Conservation (phyloP, 2,888 invertebrate genomes). For the Tricholauxania praeusta region DNA sequence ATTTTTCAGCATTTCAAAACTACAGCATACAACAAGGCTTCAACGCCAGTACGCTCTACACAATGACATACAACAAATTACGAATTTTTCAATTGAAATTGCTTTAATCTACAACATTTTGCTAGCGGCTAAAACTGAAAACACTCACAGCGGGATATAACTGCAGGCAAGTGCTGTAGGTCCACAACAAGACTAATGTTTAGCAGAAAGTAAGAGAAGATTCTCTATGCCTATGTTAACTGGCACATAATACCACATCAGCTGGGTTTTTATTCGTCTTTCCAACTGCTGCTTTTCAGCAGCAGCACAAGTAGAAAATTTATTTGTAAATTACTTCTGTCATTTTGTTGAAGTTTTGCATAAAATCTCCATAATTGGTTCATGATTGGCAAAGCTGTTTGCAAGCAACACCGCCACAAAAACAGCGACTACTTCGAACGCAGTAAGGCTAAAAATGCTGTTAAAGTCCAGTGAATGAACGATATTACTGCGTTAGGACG, state of each 20-base stretch:
- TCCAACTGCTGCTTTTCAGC: neutral
- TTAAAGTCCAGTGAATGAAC: neutral
- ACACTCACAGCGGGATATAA: slow-evolving; percentile 21
- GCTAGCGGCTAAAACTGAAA: slow-evolving; percentile 15
- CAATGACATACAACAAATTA: slow-evolving; percentile 30
- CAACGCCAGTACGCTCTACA: neutral
- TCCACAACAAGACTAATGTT: neutral
- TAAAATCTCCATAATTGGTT: slow-evolving; percentile 58
- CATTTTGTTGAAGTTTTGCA: slow-evolving; percentile 44
- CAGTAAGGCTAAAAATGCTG: neutral
- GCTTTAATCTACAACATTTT: slow-evolving; percentile 27
- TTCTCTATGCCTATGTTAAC: too few species aligned
- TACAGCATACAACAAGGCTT: neutral
- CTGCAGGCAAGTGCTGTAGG: slow-evolving; percentile 21
- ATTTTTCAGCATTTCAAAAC: too few species aligned
- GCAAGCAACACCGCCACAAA: neutral
- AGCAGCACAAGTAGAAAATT: slow-evolving; percentile 16
- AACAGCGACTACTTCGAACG: neutral
- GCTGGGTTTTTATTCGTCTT: neutral
- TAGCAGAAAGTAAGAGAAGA: too few species aligned
- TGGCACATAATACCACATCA: neutral
- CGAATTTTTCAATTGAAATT: slow-evolving; percentile 30
- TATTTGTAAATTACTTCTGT: slow-evolving; percentile 39
- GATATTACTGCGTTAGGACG: neutral
- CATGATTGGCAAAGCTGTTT: slow-evolving; percentile 48